phyloP scores from a whole-genome alignment of 2,888 invertebrate genomes.

The Coelogynopora nodosa region DNA sequence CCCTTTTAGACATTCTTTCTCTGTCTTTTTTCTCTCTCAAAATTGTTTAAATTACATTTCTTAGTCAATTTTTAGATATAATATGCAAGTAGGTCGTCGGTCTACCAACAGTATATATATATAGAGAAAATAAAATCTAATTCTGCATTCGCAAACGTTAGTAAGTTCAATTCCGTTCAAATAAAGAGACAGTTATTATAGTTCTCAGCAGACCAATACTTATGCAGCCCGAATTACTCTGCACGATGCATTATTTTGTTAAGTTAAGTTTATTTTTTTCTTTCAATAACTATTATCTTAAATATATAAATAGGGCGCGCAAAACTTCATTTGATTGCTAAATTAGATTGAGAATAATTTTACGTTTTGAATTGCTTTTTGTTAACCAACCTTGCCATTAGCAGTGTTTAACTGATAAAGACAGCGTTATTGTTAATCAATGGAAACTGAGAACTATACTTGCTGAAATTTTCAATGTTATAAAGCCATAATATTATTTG shows the following conservation, averaged over 20 bases:
- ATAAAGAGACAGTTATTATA: not conserved
- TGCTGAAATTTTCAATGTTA: not conserved
- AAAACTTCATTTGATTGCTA: not conserved
- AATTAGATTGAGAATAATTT: not conserved
- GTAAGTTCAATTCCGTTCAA: not conserved
- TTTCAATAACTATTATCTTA: not conserved
- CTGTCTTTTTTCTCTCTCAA: not conserved
- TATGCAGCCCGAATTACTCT: not conserved
- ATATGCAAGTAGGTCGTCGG: too few species aligned
- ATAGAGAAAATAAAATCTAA: not conserved
- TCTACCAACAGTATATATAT: not conserved
- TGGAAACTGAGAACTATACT: too few species aligned
- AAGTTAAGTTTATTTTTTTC: not conserved
- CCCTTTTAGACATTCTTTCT: not conserved
- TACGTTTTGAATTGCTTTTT: not conserved
- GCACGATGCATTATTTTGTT: not conserved
- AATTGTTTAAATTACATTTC: not conserved
- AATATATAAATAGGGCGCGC: not conserved
- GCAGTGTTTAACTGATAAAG: not conserved
- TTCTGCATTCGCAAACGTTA: not conserved
- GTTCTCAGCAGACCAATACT: too few species aligned
- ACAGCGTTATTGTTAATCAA: too few species aligned
- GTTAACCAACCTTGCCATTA: not conserved
- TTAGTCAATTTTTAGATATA: not conserved
- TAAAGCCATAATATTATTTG: not conserved